Base-by-base conservation (phyloP, 2,888 invertebrate genomes). In the Pachycephus smyrnensis region DNA sequence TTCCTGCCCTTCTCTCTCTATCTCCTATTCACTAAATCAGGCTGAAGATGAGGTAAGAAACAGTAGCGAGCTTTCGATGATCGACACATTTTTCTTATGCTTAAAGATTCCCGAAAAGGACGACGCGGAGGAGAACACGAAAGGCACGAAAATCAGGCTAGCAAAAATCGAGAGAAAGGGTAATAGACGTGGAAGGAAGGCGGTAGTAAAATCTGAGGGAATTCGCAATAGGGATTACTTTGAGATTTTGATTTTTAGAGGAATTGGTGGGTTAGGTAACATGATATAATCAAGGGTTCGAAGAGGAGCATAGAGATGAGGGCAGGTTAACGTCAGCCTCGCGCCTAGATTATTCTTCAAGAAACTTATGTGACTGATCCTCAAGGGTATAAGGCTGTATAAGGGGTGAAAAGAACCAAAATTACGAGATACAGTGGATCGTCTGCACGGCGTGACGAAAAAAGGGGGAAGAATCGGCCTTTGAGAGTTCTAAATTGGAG, bases 291-390 rank as follows among this genome's bases (percentile, higher is more conserved):
- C 35, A 85, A 83, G 83, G 82, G 80, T 78, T 82, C 81, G 81
- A 68, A 78, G 84, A 35, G 35, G 9, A 35, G 6, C 35, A 1
- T 35, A 35, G 35, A 35, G 35, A 35, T 35, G 35, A 35, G 35
- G 9, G 35, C 35, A 35, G 35, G 35, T 35, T 35, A 33, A 33
- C 33, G 35, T 35, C 35, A 35, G 3, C 9, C 35, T 35, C 4
- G 35, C 35, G 6, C 9, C 35, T 82, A 86, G 84, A 84, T 88
- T 85, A 87, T 86, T 87, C 76, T 80, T 79, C 33, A 81, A 77
- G 81, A 76, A 78, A 80, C 80, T 76, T 79, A 78, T 77, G 71
- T 76, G 75, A 68, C 40, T 74, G 76, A 15, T 31, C 33, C 74
- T 73, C 81, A 77, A 78, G 77, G 4, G 33, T 33, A 33, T 33